Evolutionary conservation across 2,888 invertebrate genomes (phyloP).

Genomic region (Zhengitettix transpicula): DNA sequence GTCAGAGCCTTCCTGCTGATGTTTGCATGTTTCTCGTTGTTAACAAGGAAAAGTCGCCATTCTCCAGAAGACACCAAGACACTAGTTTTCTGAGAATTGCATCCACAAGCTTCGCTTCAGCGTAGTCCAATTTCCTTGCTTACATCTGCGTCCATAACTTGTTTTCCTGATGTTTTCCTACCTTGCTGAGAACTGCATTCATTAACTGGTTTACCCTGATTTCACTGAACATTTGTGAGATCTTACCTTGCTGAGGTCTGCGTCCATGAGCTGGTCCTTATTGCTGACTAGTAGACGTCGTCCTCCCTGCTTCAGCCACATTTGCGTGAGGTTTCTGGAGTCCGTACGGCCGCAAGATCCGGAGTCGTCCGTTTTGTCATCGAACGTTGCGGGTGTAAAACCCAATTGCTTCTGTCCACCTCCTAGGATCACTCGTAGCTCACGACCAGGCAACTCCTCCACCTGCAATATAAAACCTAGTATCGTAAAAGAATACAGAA

Average conservation of each 20-base stretch:
- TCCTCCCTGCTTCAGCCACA: constrained; percentile 28
- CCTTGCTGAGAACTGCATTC: constrained; percentile 22
- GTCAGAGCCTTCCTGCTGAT: too few species aligned
- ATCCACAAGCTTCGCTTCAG: too few species aligned
- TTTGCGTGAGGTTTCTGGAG: constrained; percentile 34
- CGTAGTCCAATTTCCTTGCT: too few species aligned
- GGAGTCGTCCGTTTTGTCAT: constrained; percentile 19
- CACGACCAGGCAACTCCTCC: constrained; percentile 36
- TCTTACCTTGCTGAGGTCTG: constrained; percentile 21
- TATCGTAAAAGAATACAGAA: too few species aligned
- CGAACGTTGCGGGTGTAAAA: constrained; percentile 11
- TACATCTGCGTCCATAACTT: too few species aligned
- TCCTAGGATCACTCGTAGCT: constrained; percentile 36
- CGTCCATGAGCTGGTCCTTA: constrained; percentile 21
- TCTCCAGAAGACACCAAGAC: too few species aligned
- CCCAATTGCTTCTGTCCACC: constrained; percentile 37
- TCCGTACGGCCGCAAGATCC: constrained; percentile 32
- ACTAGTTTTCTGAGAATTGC: too few species aligned
- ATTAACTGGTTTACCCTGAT: constrained; percentile 21
- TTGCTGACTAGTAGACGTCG: background rate
- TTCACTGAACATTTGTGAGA: too few species aligned
- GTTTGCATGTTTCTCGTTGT: too few species aligned
- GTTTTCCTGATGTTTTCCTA: background rate
- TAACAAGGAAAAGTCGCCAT: too few species aligned
- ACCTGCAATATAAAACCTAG: constrained; percentile 16